Evolutionary conservation across 2,888 invertebrate species (phyloP).

Genomic region (Charanyca ferruginea): DNA sequence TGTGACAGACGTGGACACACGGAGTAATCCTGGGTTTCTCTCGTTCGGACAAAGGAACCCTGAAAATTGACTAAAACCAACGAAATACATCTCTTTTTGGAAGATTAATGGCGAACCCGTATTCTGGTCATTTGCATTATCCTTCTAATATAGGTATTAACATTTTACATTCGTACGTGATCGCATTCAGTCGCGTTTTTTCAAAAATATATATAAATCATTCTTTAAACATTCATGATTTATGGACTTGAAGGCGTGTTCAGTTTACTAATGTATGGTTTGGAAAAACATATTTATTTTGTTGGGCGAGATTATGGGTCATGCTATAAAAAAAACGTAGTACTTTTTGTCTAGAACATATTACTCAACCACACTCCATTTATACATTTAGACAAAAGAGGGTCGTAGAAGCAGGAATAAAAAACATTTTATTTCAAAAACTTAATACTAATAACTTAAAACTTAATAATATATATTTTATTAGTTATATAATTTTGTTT

Average conservation of each 20-base stretch:
- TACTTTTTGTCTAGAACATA: no score
- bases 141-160: conserved; percentile 23
- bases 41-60: no score
- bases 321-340: no score
- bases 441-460: no score
- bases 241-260: conserved; percentile 20
- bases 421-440: no score
- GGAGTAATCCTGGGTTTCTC: no score
- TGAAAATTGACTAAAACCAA: conserved; percentile 22
- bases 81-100: conserved; percentile 25
- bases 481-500: no score
- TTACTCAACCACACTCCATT: no score
- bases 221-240: conserved; percentile 37
- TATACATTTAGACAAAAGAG: no score
- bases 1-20: no score
- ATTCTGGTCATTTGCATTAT: conserved; percentile 41
- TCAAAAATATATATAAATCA: conserved; percentile 19
- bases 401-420: no score
- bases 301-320: not conserved
- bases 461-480: no score
- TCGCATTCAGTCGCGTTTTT: conserved; percentile 10
- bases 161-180: conserved; percentile 36
- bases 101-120: conserved; percentile 49
- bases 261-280: conserved; percentile 12
- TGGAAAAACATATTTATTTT: conserved; percentile 11